These are phyloP conservation scores for Cheilosia variabilis DNA, from an alignment of 2,888 invertebrate species.

Conservation along the genomic window DNA sequence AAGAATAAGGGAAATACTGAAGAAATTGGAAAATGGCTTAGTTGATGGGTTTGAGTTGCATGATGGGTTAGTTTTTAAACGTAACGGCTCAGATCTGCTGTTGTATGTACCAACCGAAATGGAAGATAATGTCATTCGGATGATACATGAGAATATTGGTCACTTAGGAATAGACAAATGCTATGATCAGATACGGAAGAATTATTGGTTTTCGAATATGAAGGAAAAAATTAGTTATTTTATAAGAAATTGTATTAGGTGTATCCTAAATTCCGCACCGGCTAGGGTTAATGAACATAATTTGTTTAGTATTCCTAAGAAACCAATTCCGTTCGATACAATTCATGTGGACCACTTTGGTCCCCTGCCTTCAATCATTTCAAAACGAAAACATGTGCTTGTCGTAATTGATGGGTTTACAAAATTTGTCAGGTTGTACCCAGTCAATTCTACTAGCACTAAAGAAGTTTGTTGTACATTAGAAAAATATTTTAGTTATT, in stretches of 20 bases:
- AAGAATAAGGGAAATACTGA: constrained; percentile 12
- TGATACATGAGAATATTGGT: constrained; percentile 17
- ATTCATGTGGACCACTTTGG: constrained; percentile 14
- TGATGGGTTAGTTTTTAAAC: constrained; percentile 5
- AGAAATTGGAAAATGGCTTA: not conserved
- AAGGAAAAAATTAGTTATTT: constrained; percentile 2
- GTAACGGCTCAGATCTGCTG: not conserved
- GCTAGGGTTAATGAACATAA: constrained; percentile 4
- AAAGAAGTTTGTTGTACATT: too few relatives aligned
- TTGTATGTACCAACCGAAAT: constrained; percentile 26
- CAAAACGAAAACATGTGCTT: constrained; percentile 7
- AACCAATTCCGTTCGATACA: constrained; percentile 7
- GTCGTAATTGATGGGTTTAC: constrained; percentile 25
- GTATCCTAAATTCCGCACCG: constrained; percentile 14
- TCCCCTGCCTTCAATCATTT: constrained; percentile 1
- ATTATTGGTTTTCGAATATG: constrained; percentile 14
- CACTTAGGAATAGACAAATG: constrained; percentile 16
- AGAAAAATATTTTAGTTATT: too few relatives aligned
- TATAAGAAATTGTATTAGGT: constrained; percentile 16
- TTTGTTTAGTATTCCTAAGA: constrained; percentile 1
- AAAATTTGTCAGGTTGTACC: constrained; percentile 5
- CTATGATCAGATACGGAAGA: constrained; percentile 7
- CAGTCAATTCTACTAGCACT: not conserved
- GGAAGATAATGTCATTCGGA: not conserved
- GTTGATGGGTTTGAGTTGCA: constrained; percentile 33